phyloP scores from a whole-genome alignment of 2,888 invertebrate genomes.

The Thalpophila matura region DNA sequence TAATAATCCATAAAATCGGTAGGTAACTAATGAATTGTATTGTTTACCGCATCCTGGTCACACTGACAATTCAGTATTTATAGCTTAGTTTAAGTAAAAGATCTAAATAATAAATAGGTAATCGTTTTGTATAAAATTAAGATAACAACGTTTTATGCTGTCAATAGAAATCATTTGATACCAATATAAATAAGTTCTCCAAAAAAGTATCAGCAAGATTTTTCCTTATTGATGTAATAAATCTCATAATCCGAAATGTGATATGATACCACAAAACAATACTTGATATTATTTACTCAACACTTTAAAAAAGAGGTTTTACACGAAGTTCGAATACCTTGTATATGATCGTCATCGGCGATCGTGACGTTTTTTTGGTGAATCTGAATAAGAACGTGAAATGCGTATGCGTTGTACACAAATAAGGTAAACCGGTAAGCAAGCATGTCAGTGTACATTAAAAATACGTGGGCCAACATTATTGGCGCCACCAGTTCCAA shows the following conservation, averaged over 20 bases:
- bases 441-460: conserved; percentile 20
- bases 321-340: conserved; percentile 39
- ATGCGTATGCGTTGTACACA: conserved; percentile 21
- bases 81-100: no score
- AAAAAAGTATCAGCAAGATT: neutral
- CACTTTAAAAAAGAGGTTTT: conserved; percentile 27
- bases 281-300: conserved; percentile 33
- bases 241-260: conserved; percentile 30
- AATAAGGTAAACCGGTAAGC: conserved; percentile 34
- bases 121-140: no score
- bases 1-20: no score
- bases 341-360: conserved; percentile 22
- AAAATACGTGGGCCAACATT: conserved; percentile 24
- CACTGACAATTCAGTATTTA: no score
- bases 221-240: conserved; percentile 31
- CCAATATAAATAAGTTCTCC: no score
- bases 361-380: conserved; percentile 28
- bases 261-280: conserved; percentile 27
- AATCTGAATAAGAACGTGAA: conserved; percentile 25
- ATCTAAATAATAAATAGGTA: no score
- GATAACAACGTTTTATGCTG: no score
- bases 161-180: no score
- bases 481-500: conserved; percentile 19
- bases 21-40: no score
- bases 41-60: no score